Conservation (phyloP, 2,797 vertebrate genomes). For the Phyllotis vaccarum region DNA sequence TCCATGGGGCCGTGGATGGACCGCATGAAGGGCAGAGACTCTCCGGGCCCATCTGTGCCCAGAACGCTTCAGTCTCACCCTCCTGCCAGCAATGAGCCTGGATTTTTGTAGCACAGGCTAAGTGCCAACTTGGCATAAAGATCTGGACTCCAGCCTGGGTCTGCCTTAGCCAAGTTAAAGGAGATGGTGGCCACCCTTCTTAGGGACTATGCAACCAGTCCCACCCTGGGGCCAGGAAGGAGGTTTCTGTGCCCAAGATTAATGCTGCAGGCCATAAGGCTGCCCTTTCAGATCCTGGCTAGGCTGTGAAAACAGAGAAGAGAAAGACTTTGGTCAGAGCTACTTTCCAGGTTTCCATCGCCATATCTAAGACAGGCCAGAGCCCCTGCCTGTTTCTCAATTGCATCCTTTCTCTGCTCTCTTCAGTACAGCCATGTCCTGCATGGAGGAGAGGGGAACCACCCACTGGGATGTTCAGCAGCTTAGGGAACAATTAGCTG, state of each 20-base stretch:
- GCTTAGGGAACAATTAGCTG: not conserved
- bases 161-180: not conserved
- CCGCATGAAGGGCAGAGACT: not conserved
- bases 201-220: not conserved
- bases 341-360: not conserved
- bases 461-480: too few species aligned
- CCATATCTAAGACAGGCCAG: not conserved
- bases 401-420: not conserved
- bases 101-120: not conserved
- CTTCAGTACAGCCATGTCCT: not conserved
- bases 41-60: not conserved
- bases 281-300: not conserved
- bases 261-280: not conserved
- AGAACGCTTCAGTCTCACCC: not conserved
- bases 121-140: conserved; percentile 58
- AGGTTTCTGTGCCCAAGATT: not conserved
- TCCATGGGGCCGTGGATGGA: conserved; percentile 31
- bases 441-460: not conserved
- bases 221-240: not conserved
- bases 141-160: conserved; percentile 35
- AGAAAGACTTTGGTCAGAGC: not conserved
- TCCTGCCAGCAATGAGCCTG: not conserved
- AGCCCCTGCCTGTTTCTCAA: not conserved
- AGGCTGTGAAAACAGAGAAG: not conserved
- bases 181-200: not conserved